A percentile compares a stretch with the other conserved stretches of the same genome.
These are phyloP conservation scores for Pseudomyrmex flavicornis DNA, from an alignment of 1,140 invertebrate genomes.

Conservation along the genomic window DNA sequence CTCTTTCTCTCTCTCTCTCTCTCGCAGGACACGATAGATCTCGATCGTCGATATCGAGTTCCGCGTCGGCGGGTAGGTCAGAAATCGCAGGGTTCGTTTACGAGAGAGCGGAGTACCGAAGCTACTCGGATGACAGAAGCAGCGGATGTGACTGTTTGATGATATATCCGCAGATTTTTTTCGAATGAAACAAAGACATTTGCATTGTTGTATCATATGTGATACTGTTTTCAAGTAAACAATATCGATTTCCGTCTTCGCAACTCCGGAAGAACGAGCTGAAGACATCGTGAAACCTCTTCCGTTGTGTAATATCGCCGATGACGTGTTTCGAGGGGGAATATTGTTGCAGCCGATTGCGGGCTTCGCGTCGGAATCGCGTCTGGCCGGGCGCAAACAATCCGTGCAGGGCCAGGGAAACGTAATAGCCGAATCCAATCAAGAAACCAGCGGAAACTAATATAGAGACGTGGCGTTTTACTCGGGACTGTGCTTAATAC, in stretches of 20 bases:
- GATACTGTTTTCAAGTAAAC: too few relatives aligned
- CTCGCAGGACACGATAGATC: conserved; percentile 55
- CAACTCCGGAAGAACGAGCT: neutral
- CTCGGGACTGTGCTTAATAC: conserved; percentile 74
- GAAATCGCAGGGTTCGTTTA: conserved; percentile 45
- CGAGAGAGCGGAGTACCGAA: conserved; percentile 13
- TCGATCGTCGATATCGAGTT: conserved; percentile 68
- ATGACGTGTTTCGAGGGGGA: conserved; percentile 19
- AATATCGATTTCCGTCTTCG: neutral
- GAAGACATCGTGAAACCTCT: neutral
- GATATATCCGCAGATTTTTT: conserved; percentile 5
- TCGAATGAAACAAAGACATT: too few relatives aligned
- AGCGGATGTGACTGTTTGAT: neutral
- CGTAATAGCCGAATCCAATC: conserved; percentile 79
- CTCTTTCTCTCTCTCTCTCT: too few relatives aligned
- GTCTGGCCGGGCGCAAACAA: conserved; percentile 70
- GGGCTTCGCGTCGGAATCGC: conserved; percentile 20
- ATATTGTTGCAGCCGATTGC: conserved; percentile 37
- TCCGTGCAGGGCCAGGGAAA: conserved; percentile 67
- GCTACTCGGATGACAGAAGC: neutral
- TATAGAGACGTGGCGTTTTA: conserved; percentile 74
- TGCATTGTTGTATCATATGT: too few relatives aligned
- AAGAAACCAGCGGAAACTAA: conserved; percentile 80
- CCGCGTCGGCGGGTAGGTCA: conserved; percentile 44
- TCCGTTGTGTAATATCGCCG: neutral